These are phyloP conservation scores for Lasioglossum zephyrum DNA, from an alignment of 2,888 invertebrate species.

Conservation along the genomic window DNA sequence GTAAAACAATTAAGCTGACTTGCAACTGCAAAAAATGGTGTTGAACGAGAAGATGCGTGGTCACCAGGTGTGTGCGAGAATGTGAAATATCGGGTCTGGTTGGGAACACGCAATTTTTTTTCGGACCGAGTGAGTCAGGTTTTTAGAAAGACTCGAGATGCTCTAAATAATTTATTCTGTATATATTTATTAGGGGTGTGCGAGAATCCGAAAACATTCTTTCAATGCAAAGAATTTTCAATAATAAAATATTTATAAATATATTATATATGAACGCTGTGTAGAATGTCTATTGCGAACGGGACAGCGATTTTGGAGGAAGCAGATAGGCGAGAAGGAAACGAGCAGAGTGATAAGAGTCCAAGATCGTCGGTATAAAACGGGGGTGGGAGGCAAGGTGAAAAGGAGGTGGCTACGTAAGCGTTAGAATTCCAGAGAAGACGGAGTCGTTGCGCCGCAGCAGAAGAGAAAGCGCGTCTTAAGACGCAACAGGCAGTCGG, in stretches of 20 bases:
- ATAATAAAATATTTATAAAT: no score
- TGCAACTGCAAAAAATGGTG: constrained; percentile 1
- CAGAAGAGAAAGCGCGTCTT: constrained; percentile 82
- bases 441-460: constrained; percentile 62
- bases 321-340: background rate
- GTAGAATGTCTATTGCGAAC: background rate
- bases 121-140: no score
- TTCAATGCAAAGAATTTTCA: no score
- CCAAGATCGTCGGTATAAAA: background rate
- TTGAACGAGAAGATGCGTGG: constrained; percentile 17
- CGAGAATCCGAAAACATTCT: no score
- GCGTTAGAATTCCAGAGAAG: constrained; percentile 76
- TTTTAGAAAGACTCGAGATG: no score
- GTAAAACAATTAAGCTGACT: constrained; percentile 42
- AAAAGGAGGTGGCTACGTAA: constrained; percentile 59
- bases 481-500: constrained; percentile 75
- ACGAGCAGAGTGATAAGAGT: background rate
- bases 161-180: no score
- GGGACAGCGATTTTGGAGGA: background rate
- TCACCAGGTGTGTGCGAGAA: background rate
- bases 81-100: no score
- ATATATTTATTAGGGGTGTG: no score
- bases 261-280: no score
- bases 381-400: constrained; percentile 1
- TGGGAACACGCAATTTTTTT: no score